Conservation (phyloP, 1,140 invertebrate genomes). For the Theocolax elegans region DNA sequence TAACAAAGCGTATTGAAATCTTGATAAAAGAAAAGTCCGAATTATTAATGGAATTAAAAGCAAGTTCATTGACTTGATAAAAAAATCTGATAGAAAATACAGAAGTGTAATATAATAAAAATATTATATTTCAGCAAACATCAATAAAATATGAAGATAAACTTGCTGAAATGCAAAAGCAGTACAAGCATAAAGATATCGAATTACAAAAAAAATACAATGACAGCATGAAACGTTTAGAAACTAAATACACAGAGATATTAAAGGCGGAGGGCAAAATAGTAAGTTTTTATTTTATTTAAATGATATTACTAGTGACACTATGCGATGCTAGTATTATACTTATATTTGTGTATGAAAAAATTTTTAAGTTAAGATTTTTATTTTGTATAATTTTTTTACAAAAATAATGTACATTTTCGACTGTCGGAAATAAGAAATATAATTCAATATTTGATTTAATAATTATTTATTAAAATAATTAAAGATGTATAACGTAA, state of each 20-base stretch:
- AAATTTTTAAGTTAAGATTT: too few species aligned
- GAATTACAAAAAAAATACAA: constrained; percentile 37
- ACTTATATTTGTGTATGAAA: too few species aligned
- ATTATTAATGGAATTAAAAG: constrained; percentile 25
- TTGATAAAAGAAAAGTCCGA: constrained; percentile 8
- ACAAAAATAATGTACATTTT: too few species aligned
- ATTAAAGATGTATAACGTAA: too few species aligned
- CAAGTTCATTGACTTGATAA: constrained; percentile 5
- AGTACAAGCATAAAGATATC: constrained; percentile 24
- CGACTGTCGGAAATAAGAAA: too few species aligned
- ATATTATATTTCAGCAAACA: constrained; percentile 35
- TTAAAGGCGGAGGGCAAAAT: constrained; percentile 2
- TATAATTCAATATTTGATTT: too few species aligned
- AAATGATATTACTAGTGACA: too few species aligned
- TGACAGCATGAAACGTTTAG: constrained; percentile 35
- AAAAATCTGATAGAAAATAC: constrained; percentile 17
- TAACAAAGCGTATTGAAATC: constrained; percentile 2
- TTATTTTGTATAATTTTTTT: too few species aligned
- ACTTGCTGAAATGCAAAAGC: constrained; percentile 28
- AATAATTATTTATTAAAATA: too few species aligned
- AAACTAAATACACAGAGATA: constrained; percentile 30
- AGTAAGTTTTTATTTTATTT: too few species aligned
- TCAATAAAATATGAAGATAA: constrained; percentile 28
- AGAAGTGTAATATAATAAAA: background rate
- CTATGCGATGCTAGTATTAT: too few species aligned